Percentiles rank a stretch among this genome's conserved stretches.
These are phyloP conservation scores for Emydoidea blandingii DNA, from an alignment of 2,797 vertebrate genomes.

Conservation along the genomic window DNA sequence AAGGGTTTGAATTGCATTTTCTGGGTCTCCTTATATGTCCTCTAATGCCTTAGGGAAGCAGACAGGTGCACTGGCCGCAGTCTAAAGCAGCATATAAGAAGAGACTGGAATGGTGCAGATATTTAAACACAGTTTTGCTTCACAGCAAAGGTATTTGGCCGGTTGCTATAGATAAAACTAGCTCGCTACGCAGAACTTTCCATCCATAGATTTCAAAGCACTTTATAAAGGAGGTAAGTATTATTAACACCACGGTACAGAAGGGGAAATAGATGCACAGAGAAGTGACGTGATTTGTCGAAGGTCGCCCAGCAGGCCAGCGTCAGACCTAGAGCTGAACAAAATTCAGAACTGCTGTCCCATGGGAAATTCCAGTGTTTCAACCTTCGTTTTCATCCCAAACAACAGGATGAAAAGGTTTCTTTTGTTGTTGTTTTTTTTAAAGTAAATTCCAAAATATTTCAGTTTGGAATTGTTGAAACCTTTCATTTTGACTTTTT, in stretches of 20 bases:
- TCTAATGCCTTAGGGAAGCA: not conserved
- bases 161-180: not conserved
- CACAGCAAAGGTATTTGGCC: not conserved
- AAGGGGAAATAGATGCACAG: not conserved
- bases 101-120: not conserved
- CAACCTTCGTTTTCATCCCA: not conserved
- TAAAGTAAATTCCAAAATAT: not conserved
- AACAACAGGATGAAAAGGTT: not conserved
- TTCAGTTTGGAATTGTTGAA: accelerated
- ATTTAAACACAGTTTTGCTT: not conserved
- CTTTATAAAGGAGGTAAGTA: not conserved
- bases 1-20: not conserved
- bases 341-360: not conserved
- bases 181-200: not conserved
- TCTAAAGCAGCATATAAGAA: not conserved
- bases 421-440: not conserved
- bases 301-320: not conserved
- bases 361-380: not conserved
- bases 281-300: not conserved
- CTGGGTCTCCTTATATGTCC: not conserved
- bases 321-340: not conserved
- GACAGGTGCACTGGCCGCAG: not conserved
- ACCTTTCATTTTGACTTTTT: not conserved
- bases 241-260: not conserved
- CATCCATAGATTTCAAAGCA: not conserved